These are phyloP conservation scores for Aplysina aerophoba DNA, from an alignment of 37 sponge, comb jelly and placozoan species.

Conservation along the genomic window DNA sequence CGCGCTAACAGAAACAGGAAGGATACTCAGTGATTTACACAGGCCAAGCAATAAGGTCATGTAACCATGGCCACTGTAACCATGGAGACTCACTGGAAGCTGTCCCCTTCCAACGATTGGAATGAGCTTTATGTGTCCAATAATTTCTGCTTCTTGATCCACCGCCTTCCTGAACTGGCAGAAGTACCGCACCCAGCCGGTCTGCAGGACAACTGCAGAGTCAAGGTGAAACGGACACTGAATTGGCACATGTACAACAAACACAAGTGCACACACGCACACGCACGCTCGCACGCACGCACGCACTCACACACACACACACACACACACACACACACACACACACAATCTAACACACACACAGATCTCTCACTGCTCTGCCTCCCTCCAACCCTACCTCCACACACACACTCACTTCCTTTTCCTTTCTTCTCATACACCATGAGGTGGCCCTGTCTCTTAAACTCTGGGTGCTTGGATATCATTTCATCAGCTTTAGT, in stretches of 20 bases:
- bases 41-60: neutral
- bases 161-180: slow-evolving; percentile 71
- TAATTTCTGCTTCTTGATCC: slow-evolving; percentile 29
- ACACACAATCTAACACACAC: too few relatives aligned
- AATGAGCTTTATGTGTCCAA: slow-evolving; percentile 42
- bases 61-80: neutral
- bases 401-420: slow-evolving; percentile 3
- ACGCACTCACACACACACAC: too few relatives aligned
- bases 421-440: slow-evolving; percentile 58
- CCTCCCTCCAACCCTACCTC: neutral
- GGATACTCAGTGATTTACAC: too few relatives aligned
- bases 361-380: too few relatives aligned
- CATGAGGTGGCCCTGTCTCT: slow-evolving; percentile 73
- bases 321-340: too few relatives aligned
- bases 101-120: slow-evolving; percentile 35
- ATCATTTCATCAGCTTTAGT: slow-evolving; percentile 24
- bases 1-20: slow-evolving; percentile 23
- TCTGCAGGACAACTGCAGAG: slow-evolving; percentile 1
- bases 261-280: too few relatives aligned
- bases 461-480: slow-evolving; percentile 77
- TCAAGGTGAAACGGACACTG: neutral
- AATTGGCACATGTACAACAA: too few relatives aligned
- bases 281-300: too few relatives aligned
- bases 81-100: slow-evolving; percentile 31
- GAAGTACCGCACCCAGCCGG: slow-evolving; percentile 73